Evolutionary conservation across 1,140 invertebrate species (phyloP), one percentile per base, ranked within the genome.

Genomic region (Pogonus chalceus): DNA sequence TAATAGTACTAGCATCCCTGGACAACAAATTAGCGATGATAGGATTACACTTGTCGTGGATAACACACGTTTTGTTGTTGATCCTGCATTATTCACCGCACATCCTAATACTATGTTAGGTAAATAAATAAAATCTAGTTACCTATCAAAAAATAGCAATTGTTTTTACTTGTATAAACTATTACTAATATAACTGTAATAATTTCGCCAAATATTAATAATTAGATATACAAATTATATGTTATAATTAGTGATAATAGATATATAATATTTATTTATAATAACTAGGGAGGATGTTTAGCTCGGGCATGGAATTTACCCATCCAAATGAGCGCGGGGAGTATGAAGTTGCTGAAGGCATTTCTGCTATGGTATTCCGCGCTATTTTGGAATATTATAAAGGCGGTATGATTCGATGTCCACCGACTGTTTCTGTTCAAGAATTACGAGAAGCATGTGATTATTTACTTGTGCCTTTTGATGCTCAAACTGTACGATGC

Each of bases 261-360:
- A n/a, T n/a, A n/a, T n/a, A n/a, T n/a, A n/a, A n/a, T n/a, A n/a
- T n/a, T n/a, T 90, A 2, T n/a, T n/a, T n/a, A n/a, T n/a, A n/a
- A n/a, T n/a, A n/a, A n/a, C n/a, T n/a, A n/a, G 95, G 95, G 20
- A 85, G 94, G 63, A 98, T 98, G 96, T 97, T 97, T 68, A 92
- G 90, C 67, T 90, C 92, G 16, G 90, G 91, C 43, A 77, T 96
- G 49, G 92, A 97, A 60, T 93, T 93, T 68, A 89, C 89, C 0
- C 86, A 93, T 65, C 84, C 92, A 1, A 99, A 98, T 72, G 92
- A 97, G 58, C 74, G 91, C 9, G 95, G 96, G 1, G 97, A 99
- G 72, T 98, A 90, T 72, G 92, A 98, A 65, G 90, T 99, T 20
- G 95, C 94, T n/a, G 96, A 99, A 58, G 97, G 96, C 0, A 92